Conservation (phyloP, 1,140 invertebrate species). For the Onthophagus taurus region DNA sequence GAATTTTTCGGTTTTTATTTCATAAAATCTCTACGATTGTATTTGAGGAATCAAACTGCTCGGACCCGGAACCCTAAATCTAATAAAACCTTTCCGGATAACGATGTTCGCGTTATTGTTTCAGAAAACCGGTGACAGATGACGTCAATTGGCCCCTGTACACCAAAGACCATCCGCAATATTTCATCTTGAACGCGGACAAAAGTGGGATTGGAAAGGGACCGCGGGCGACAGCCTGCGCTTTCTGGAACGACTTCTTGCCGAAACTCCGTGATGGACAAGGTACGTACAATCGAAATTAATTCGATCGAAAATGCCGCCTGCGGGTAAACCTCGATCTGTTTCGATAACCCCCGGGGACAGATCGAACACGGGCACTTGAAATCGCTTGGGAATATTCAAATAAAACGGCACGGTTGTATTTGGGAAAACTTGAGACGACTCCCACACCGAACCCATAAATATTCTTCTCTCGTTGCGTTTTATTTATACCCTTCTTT, state of each 20-base stretch:
- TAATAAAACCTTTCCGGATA: neutral
- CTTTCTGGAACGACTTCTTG: conserved; percentile 93
- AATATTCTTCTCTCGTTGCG: too few relatives aligned
- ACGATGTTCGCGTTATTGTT: conserved; percentile 39
- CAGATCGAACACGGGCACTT: neutral
- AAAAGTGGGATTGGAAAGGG: conserved; percentile 62
- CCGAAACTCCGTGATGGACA: conserved; percentile 68
- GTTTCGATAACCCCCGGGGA: neutral
- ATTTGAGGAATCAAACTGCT: neutral
- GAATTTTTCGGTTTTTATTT: neutral
- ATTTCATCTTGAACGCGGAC: conserved; percentile 81
- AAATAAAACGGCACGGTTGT: conserved; percentile 1
- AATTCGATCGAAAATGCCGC: too few relatives aligned
- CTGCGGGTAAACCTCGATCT: neutral
- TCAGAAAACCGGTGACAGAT: conserved; percentile 69
- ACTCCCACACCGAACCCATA: neutral
- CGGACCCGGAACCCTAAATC: neutral
- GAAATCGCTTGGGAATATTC: conserved; percentile 1
- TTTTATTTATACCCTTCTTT: too few relatives aligned
- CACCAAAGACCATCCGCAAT: conserved; percentile 71
- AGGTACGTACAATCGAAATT: too few relatives aligned
- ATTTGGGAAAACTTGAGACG: neutral
- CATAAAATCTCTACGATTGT: neutral
- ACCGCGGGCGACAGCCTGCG: conserved; percentile 76
- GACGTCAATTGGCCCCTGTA: conserved; percentile 84